A percentile compares a stretch with the other conserved stretches of the same genome.
These are phyloP conservation scores for Salmo trutta DNA, from an alignment of 2,797 vertebrate species.

Conservation along the genomic window DNA sequence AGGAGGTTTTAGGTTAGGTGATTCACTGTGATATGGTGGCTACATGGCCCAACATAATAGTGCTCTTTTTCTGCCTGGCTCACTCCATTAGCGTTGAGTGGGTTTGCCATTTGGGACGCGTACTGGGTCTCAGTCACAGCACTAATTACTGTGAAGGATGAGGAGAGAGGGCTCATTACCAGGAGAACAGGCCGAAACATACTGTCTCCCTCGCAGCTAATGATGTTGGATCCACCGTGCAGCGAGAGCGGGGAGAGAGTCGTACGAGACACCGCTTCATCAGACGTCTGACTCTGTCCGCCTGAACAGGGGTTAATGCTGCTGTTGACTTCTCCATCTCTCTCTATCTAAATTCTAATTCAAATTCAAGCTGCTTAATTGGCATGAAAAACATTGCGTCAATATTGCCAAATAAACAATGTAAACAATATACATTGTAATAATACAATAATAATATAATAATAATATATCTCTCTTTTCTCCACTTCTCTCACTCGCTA, in stretches of 20 bases:
- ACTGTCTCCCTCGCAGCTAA: slow-evolving; percentile 71
- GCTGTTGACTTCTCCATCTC: slow-evolving; percentile 52
- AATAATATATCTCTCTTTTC: background rate
- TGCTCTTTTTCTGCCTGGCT: slow-evolving; percentile 66
- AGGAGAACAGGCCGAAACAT: slow-evolving; percentile 56
- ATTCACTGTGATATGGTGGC: slow-evolving; percentile 44
- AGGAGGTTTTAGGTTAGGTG: slow-evolving; percentile 41
- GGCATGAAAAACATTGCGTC: too few species aligned
- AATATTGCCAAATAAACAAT: too few species aligned
- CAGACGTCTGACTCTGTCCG: slow-evolving; percentile 40
- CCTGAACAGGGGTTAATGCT: slow-evolving; percentile 59
- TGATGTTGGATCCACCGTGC: slow-evolving; percentile 69
- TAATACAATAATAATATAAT: too few species aligned
- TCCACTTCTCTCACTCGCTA: too few species aligned
- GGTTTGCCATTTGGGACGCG: slow-evolving; percentile 3
- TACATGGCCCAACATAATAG: slow-evolving; percentile 59
- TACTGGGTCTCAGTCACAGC: background rate
- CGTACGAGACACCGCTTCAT: slow-evolving; percentile 51
- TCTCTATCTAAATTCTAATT: background rate
- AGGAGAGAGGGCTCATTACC: slow-evolving; percentile 73
- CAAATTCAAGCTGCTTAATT: too few species aligned
- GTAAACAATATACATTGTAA: too few species aligned
- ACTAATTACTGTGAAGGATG: slow-evolving; percentile 77
- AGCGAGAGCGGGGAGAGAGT: slow-evolving; percentile 31
- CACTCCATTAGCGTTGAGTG: slow-evolving; percentile 63